A percentile compares a stretch with the other conserved stretches of the same genome.
phyloP scores from a whole-genome alignment of 2,797 vertebrate species.

The Anniella stebbinsi region DNA sequence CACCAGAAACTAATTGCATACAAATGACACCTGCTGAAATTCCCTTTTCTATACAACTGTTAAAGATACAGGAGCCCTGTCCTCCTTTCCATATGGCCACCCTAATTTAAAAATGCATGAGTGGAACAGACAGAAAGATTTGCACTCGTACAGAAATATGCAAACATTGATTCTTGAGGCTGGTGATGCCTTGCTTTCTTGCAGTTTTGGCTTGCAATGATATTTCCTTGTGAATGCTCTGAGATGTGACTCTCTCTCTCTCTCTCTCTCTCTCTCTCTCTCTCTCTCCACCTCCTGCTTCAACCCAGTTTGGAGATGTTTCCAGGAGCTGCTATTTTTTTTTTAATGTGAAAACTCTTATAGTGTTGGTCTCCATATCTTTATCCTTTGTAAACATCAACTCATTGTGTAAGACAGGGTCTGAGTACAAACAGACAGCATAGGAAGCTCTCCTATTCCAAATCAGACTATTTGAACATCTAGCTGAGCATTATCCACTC shows the following conservation, averaged over 20 bases:
- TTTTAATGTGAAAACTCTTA: not conserved
- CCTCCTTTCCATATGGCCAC: too few relatives aligned
- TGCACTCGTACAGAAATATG: conserved; percentile 52
- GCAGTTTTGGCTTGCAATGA: conserved; percentile 35
- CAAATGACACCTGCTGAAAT: too few relatives aligned
- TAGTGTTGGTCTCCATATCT: not conserved
- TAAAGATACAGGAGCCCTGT: too few relatives aligned
- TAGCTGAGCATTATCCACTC: not conserved
- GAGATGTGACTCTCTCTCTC: too few relatives aligned
- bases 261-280: too few relatives aligned
- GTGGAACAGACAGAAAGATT: conserved; percentile 65
- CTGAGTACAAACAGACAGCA: not conserved
- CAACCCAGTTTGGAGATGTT: not conserved
- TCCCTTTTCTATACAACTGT: too few relatives aligned
- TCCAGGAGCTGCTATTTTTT: conserved; percentile 5
- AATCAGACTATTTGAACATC: not conserved
- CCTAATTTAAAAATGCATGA: conserved; percentile 63
- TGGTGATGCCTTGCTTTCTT: conserved; percentile 36
- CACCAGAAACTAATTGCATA: too few relatives aligned
- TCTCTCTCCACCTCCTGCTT: not conserved
- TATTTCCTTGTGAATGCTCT: conserved; percentile 19
- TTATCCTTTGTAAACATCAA: not conserved
- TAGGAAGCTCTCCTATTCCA: not conserved
- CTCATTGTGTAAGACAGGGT: not conserved
- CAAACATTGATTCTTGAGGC: conserved; percentile 23